Evolutionary conservation across 2,113 vertebrate species (phyloP).

Genomic region (Channa argus): DNA sequence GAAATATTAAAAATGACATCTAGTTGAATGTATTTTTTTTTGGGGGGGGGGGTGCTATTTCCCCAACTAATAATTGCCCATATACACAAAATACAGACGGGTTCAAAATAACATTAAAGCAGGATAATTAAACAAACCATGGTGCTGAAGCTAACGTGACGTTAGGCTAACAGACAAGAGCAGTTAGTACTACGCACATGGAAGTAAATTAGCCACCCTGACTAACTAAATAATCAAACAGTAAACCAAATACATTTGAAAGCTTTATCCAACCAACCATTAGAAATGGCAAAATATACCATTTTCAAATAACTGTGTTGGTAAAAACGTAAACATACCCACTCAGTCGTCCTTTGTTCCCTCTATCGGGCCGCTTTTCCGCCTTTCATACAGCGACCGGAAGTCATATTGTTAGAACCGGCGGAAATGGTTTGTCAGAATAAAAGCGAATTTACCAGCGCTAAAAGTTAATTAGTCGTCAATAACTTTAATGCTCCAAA

Average conservation of each 20-base stretch:
- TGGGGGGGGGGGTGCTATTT: no score
- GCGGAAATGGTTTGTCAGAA: conserved; percentile 34
- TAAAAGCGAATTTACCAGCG: conserved; percentile 14
- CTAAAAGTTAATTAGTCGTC: no score
- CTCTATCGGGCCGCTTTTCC: conserved; percentile 34
- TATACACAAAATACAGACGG: no score
- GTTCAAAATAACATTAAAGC: no score
- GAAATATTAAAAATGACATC: no score
- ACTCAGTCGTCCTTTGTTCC: conserved; percentile 59
- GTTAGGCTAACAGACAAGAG: conserved; percentile 17
- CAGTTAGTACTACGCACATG: not conserved
- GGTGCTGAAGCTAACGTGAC: not conserved
- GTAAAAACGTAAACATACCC: conserved; percentile 10
- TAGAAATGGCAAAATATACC: not conserved
- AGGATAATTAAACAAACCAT: conserved; percentile 1
- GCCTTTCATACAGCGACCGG: conserved; percentile 17
- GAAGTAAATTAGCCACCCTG: not conserved
- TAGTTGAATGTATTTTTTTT: no score
- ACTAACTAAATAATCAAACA: no score
- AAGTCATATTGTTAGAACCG: not conserved
- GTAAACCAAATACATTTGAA: rapidly evolving
- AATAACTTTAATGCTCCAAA: no score
- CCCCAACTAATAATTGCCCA: no score
- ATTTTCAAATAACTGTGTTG: not conserved
- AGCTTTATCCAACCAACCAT: rapidly evolving